A percentile compares a stretch with the other conserved stretches of the same genome.
Conservation (phyloP, 2,113 vertebrate species). For the Cephalopholis sonnerati region DNA sequence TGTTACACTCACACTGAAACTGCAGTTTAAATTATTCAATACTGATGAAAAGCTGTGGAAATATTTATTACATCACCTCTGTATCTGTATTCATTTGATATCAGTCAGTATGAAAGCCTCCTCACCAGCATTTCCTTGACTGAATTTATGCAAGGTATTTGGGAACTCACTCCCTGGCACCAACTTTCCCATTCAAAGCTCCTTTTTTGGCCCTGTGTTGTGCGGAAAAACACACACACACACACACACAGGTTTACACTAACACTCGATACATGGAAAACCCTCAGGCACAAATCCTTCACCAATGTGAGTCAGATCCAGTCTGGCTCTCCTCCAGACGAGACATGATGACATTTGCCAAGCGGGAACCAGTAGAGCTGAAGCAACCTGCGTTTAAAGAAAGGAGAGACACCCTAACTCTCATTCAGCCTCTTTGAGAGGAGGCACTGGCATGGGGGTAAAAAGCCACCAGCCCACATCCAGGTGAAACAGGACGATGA, state of each 20-base stretch:
- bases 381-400: background rate
- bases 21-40: background rate
- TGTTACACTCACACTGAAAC: background rate
- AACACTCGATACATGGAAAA: background rate
- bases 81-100: background rate
- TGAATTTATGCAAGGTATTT: background rate
- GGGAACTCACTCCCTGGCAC: background rate
- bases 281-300: constrained; percentile 13
- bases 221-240: constrained; percentile 7
- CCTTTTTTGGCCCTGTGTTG: constrained; percentile 28
- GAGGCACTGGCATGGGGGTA: constrained; percentile 5
- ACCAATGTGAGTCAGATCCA: constrained; percentile 52
- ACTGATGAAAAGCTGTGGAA: background rate
- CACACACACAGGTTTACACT: background rate
- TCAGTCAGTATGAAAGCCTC: background rate
- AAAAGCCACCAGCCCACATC: background rate
- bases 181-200: background rate
- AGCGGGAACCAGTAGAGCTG: background rate
- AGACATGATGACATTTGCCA: constrained; percentile 43
- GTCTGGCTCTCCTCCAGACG: constrained; percentile 36
- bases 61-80: background rate
- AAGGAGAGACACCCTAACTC: background rate
- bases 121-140: background rate
- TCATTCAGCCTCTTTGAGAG: background rate
- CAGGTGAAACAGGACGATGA: constrained; percentile 39